phyloP scores from a whole-genome alignment of 2,888 invertebrate genomes.

The Cosmorhoe ocellata region DNA sequence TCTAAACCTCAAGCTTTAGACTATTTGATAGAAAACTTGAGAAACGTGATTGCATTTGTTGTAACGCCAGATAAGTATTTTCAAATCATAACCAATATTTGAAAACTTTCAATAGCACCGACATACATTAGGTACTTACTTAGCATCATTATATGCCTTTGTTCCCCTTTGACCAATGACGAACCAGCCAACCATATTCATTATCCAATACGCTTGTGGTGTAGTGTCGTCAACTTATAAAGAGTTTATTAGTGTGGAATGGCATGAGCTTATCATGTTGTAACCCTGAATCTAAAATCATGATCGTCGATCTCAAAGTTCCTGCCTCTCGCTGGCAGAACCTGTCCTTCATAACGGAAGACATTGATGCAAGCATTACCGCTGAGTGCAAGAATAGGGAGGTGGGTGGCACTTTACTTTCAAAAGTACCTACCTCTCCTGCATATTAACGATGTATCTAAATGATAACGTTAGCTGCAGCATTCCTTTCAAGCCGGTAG shows the following conservation, averaged over 20 bases:
- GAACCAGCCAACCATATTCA: background rate
- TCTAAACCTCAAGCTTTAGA: too few species aligned
- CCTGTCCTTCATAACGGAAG: constrained; percentile 16
- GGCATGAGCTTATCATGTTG: background rate
- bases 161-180: background rate
- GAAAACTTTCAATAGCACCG: too few species aligned
- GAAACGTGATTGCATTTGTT: too few species aligned
- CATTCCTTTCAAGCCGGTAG: too few species aligned
- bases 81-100: too few species aligned
- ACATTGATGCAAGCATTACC: constrained; percentile 22
- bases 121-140: too few species aligned
- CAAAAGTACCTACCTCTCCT: constrained; percentile 10
- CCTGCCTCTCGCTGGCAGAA: background rate
- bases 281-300: constrained; percentile 3
- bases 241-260: background rate
- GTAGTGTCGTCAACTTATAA: background rate
- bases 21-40: too few species aligned
- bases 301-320: constrained; percentile 2
- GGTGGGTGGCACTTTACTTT: constrained; percentile 16
- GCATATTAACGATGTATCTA: constrained; percentile 8
- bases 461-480: constrained; percentile 12
- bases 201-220: background rate
- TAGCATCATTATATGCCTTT: background rate
- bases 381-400: constrained; percentile 14
- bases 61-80: too few species aligned